Base-by-base conservation (phyloP, 1,140 invertebrate genomes). In the Aphelenchoides besseyi region DNA sequence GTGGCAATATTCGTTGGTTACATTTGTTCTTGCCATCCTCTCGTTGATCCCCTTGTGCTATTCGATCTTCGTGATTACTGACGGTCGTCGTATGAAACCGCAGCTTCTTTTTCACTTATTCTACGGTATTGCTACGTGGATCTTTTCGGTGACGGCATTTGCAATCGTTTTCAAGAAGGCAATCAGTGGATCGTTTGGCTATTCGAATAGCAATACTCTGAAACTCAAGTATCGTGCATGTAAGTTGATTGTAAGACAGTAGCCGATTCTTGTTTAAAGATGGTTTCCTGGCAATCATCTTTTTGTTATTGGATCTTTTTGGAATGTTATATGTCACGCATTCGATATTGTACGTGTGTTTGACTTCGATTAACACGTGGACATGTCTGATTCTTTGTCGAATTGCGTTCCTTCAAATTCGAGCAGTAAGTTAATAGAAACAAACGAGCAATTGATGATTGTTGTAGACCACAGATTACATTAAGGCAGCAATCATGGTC, bases 351-450 rank as follows among this genome's bases (percentile, higher is more conserved):
- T 48, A 16, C 41, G 41, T 48, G 12, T 12, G 12, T 12, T 16
- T 48, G 41, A 48, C 41, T 48, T 48, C 41, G 41, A 48, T 48
- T 23, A 48, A 48, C 41, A 23, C 41, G 41, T 48, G 41, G 41
- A 48, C 23, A 23, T 12, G 12, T 23, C 41, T 48, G 41, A 12
- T 48, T 48, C 23, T 48, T 16, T 48, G 41, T 48, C 41, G 41
- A 48, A 12, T 48, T 23, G 23, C 41, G 12, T 48, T 48, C 41
- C 41, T 48, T 12, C 41, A 48, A 23, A 48, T 16, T 23, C 12
- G 23, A 23, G 41, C 41, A 23, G 41, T 48, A 12, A 23, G 41
- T 48, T n/a, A n/a, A n/a, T n/a, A n/a, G n/a, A n/a, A n/a, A n/a
- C n/a, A n/a, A n/a, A n/a, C n/a, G n/a, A 23, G 41, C 41, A 48